Percentiles rank a stretch among this genome's conserved stretches.
These are phyloP conservation scores for Synergus itoensis DNA, from an alignment of 2,888 invertebrate species.

Conservation along the genomic window DNA sequence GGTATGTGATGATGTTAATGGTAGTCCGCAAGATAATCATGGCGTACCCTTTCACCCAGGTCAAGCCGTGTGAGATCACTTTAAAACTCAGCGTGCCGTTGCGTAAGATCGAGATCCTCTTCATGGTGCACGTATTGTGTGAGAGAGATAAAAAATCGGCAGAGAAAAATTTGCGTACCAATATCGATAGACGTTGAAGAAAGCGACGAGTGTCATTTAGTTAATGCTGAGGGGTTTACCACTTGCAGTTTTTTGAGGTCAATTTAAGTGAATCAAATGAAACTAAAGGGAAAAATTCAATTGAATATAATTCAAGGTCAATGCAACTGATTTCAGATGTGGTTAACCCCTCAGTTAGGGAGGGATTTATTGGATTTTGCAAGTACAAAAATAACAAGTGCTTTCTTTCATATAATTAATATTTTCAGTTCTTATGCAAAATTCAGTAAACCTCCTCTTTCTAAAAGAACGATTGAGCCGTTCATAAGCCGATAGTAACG, in stretches of 20 bases:
- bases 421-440: neutral
- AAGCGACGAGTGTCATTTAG: conserved; percentile 52
- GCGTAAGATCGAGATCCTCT: conserved; percentile 56
- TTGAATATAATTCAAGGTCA: neutral
- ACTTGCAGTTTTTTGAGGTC: neutral
- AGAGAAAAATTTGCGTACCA: conserved; percentile 62
- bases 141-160: conserved; percentile 58
- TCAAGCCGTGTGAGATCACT: conserved; percentile 60
- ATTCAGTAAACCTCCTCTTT: neutral
- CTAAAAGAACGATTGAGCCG: neutral
- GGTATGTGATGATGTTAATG: conserved; percentile 53
- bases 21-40: conserved; percentile 53
- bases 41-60: conserved; percentile 68
- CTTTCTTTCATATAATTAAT: neutral
- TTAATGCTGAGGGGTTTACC: neutral
- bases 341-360: neutral
- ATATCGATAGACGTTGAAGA: conserved; percentile 71
- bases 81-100: conserved; percentile 62
- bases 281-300: neutral
- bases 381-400: neutral
- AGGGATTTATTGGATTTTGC: neutral
- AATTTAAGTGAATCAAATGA: neutral
- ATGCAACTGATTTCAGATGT: neutral
- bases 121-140: conserved; percentile 59
- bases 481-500: conserved; percentile 13